Percentiles rank a stretch among this genome's conserved stretches.
Evolutionary conservation across 2,113 vertebrate genomes (phyloP).

Genomic region (Forbesichthys papilliferus): DNA sequence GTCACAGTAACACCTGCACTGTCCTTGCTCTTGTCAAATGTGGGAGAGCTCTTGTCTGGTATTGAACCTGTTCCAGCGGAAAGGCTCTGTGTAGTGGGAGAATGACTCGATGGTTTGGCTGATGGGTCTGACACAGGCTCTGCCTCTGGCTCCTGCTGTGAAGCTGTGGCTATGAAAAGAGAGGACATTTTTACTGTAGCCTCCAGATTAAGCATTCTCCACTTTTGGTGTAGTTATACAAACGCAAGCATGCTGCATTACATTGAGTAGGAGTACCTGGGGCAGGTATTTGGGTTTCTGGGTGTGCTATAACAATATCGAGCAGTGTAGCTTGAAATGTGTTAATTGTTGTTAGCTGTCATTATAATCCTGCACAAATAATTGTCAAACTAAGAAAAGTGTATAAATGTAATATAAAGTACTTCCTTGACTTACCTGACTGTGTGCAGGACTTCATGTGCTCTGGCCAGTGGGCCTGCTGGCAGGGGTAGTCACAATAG

Average conservation of each 20-base stretch:
- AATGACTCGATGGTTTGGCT: slow-evolving; percentile 81
- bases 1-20: slow-evolving; percentile 82
- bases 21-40: slow-evolving; percentile 90
- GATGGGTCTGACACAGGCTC: slow-evolving; percentile 82
- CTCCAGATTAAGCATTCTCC: no score
- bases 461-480: slow-evolving; percentile 97
- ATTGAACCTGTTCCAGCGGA: slow-evolving; percentile 74
- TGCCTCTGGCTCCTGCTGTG: slow-evolving; percentile 89
- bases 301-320: no score
- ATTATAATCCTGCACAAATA: not conserved
- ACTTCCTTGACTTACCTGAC: slow-evolving; percentile 81
- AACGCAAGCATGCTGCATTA: no score
- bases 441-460: slow-evolving; percentile 99
- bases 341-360: no score
- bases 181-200: slow-evolving; percentile 2
- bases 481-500: slow-evolving; percentile 98
- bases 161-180: slow-evolving; percentile 78
- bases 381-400: not conserved
- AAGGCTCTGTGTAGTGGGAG: slow-evolving; percentile 78
- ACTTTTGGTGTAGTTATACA: no score
- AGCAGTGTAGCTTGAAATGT: no score
- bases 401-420: not conserved
- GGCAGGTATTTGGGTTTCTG: no score
- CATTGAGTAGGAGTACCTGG: no score
- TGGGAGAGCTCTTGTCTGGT: slow-evolving; percentile 84